Conservation (phyloP, 2,888 invertebrate genomes). For the Bellardia pandia region DNA sequence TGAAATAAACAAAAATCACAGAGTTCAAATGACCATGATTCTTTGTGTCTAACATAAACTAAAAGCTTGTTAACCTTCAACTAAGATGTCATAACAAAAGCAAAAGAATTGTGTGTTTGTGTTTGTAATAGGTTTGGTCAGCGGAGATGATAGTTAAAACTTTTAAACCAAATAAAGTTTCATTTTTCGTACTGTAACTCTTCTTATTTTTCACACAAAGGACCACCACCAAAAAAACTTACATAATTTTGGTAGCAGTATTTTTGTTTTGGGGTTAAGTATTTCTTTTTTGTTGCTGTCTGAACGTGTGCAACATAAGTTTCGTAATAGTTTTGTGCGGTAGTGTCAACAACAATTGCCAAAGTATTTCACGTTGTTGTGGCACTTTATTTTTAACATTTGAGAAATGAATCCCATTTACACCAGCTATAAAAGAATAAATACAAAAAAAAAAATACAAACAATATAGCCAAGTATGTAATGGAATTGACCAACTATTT, state of each 20-base stretch:
- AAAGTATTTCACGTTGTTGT: constrained; percentile 53
- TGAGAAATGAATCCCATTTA: constrained; percentile 52
- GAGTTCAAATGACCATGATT: constrained; percentile 45
- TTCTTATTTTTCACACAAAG: not conserved
- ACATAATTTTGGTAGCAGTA: constrained; percentile 26
- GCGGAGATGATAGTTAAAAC: constrained; percentile 50
- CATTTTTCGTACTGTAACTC: not conserved
- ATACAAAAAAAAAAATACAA: not conserved
- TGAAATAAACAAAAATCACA: not conserved
- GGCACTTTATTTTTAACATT: constrained; percentile 48
- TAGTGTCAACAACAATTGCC: constrained; percentile 59
- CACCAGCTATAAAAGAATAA: not conserved
- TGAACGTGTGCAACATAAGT: constrained; percentile 58
- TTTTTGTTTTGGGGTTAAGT: constrained; percentile 31
- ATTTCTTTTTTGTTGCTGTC: constrained; percentile 11
- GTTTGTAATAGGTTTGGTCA: constrained; percentile 42
- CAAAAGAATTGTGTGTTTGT: constrained; percentile 9
- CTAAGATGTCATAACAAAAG: constrained; percentile 23
- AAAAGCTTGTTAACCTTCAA: constrained; percentile 44
- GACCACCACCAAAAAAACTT: constrained; percentile 44
- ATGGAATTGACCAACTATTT: constrained; percentile 22
- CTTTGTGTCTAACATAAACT: constrained; percentile 1
- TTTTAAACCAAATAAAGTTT: constrained; percentile 52
- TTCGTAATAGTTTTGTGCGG: constrained; percentile 56
- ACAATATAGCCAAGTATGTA: constrained; percentile 4